Base-by-base conservation (phyloP, 2,113 vertebrate genomes). In the Chloebia gouldiae region DNA sequence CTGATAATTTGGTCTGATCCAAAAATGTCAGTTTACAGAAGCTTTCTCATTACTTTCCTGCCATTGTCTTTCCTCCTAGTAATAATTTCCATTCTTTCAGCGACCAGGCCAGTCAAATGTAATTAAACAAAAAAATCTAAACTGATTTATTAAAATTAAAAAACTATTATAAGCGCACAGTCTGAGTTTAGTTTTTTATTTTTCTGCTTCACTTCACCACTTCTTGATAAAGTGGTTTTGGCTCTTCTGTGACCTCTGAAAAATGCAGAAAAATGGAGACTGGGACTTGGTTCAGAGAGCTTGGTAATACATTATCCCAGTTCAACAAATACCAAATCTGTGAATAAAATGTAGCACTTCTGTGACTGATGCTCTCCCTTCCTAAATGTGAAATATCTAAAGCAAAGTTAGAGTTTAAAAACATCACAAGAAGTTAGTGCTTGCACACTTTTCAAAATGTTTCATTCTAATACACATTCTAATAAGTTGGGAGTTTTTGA, bases 191-290 rank as follows among this genome's bases (percentile, higher is more conserved):
- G 13, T 9, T 82, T 82, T 90, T 76, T 68, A n/a, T 84, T 88
- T 87, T 57, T 75, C 33, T 84, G 47, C 33, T 65, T 90, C 8
- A 18, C 7, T 88, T 81, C 30, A 59, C 11, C 25, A 44, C 10
- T 68, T 31, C n/a, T n/a, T 65, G 13, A 17, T 53, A 37, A 71
- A 92, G 51, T 89, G n/a, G 56, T 90, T 91, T 91, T 91, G 50
- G 25, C 11, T 86, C 5, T 84, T 92, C 35, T 0, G 0, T 81
- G 88, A 82, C 73, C 42, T 88, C 31, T 90, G 77, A 37, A 49
- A 72, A 77, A 88, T 85, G 56, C 66, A 54, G 44, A 24, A 79
- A 85, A 80, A 75, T 60, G 13, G 70, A 79, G 30, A 53, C 53
- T 72, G 69, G 21, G 39, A 76, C 69, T 76, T 57, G 37, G 53